Conservation (phyloP, 2,888 invertebrate genomes). For the Elegia similella region DNA sequence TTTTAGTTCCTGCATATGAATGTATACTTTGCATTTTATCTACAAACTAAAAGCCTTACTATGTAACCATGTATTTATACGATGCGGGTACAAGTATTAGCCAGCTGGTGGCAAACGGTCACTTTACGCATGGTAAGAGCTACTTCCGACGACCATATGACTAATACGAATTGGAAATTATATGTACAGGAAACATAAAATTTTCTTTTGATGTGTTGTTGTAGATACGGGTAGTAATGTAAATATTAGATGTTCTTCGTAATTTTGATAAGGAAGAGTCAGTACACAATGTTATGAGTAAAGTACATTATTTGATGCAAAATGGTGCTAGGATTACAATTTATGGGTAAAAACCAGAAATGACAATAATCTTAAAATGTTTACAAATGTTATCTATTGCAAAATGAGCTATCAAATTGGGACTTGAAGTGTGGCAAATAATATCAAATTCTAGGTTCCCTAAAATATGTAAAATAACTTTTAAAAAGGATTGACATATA, state of each 20-base stretch:
- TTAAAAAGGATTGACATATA: too few relatives aligned
- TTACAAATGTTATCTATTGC: too few relatives aligned
- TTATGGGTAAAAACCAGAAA: too few relatives aligned
- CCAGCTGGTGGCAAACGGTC: slow-evolving; percentile 13
- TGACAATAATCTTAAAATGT: too few relatives aligned
- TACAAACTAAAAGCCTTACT: neutral
- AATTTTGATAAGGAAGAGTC: neutral
- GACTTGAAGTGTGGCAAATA: too few relatives aligned
- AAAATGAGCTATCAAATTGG: too few relatives aligned
- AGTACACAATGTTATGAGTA: neutral
- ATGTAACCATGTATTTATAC: neutral
- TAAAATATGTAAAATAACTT: too few relatives aligned
- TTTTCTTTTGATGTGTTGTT: slow-evolving; percentile 1
- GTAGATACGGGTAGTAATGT: neutral
- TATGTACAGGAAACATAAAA: neutral
- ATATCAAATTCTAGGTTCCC: too few relatives aligned
- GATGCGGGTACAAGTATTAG: slow-evolving; percentile 2
- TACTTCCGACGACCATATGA: slow-evolving; percentile 5
- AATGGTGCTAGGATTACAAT: too few relatives aligned
- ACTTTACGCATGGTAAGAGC: slow-evolving; percentile 4
- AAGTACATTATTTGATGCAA: too few relatives aligned
- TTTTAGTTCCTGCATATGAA: neutral
- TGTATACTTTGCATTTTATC: neutral
- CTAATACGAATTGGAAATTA: slow-evolving; percentile 6
- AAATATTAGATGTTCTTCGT: neutral